A percentile compares a stretch with the other conserved stretches of the same genome.
phyloP scores from a whole-genome alignment of 2,113 vertebrate species.

The Clarias macrocephalus region DNA sequence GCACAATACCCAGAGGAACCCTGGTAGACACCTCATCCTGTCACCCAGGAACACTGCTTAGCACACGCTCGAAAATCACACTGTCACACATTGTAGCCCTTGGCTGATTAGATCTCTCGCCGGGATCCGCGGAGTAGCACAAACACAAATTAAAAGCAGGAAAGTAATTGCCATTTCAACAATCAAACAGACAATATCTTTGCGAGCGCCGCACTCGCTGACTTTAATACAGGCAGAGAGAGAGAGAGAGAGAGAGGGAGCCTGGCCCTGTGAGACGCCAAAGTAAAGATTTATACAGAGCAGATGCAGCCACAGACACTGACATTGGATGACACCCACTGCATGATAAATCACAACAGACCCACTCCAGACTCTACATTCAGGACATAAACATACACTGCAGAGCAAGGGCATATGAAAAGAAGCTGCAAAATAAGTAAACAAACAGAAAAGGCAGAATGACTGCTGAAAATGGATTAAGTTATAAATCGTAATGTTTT shows the following conservation, averaged over 20 bases:
- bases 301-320: slow-evolving; percentile 72
- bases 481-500: not conserved
- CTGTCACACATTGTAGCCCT: slow-evolving; percentile 58
- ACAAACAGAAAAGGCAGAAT: not conserved
- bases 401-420: slow-evolving; percentile 42
- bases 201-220: slow-evolving; percentile 55
- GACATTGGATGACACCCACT: slow-evolving; percentile 69
- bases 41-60: slow-evolving; percentile 74
- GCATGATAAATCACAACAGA: slow-evolving; percentile 75
- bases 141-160: slow-evolving; percentile 57
- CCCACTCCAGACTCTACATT: slow-evolving; percentile 66
- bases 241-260: slow-evolving; percentile 32
- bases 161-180: slow-evolving; percentile 51
- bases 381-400: slow-evolving; percentile 58
- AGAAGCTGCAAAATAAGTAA: not conserved
- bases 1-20: slow-evolving; percentile 69
- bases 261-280: slow-evolving; percentile 61
- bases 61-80: slow-evolving; percentile 73
- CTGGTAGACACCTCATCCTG: slow-evolving; percentile 67
- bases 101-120: slow-evolving; percentile 53
- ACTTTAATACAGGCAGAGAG: slow-evolving; percentile 62
- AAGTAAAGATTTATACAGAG: slow-evolving; percentile 74
- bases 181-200: slow-evolving; percentile 55
- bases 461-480: not conserved
- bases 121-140: slow-evolving; percentile 12